phyloP scores from a whole-genome alignment of 2,888 invertebrate species.

The Andrena hattorfiana region DNA sequence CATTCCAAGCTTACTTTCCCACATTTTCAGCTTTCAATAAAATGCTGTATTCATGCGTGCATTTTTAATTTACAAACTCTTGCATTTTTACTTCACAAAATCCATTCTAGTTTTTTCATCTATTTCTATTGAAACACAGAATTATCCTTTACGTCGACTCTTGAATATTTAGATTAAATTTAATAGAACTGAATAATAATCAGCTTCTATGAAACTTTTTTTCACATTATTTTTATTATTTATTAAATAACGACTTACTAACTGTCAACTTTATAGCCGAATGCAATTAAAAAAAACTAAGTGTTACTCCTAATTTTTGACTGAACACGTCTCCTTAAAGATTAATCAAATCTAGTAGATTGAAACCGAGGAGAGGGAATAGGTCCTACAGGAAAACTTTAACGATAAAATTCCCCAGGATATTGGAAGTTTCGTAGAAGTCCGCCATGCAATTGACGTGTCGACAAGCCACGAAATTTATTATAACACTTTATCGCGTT shows the following conservation, averaged over 20 bases:
- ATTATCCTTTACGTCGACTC: too few relatives aligned
- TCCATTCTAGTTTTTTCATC: not conserved
- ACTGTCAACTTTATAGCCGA: too few relatives aligned
- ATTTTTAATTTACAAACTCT: not conserved
- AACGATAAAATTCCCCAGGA: not conserved
- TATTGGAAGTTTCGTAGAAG: not conserved
- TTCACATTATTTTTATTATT: not conserved
- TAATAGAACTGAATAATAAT: not conserved
- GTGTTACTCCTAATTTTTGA: too few relatives aligned
- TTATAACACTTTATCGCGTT: not conserved
- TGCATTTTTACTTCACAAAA: not conserved
- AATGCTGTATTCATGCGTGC: not conserved
- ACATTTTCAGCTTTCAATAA: conserved; percentile 1
- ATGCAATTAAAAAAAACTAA: too few relatives aligned
- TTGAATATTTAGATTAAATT: too few relatives aligned
- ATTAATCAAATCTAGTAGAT: not conserved
- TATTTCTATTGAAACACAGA: too few relatives aligned
- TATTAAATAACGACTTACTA: not conserved
- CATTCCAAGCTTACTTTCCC: not conserved
- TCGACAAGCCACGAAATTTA: not conserved
- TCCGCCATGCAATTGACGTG: not conserved
- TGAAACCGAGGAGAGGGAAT: not conserved
- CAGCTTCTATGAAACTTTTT: not conserved
- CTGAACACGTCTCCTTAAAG: not conserved
- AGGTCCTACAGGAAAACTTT: not conserved